Evolutionary conservation across 2,888 invertebrate species (phyloP).

Genomic region (Diogma glabrata): DNA sequence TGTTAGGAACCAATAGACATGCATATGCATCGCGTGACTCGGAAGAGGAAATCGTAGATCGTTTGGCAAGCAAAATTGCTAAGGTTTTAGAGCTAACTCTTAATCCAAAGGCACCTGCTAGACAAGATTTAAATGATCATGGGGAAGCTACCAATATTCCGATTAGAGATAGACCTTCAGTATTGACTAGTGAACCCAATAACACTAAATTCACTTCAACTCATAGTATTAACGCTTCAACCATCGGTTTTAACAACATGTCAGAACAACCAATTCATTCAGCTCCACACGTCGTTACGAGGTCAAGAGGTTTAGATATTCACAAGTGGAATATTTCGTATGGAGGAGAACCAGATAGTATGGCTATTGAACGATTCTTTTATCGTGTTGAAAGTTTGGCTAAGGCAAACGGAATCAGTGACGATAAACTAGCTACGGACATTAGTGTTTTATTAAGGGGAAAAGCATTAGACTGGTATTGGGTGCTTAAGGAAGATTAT

Average conservation of each 20-base stretch:
- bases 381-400: background rate
- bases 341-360: background rate
- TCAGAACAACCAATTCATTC: no score
- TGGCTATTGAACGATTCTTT: background rate
- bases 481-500: background rate
- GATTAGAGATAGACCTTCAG: no score
- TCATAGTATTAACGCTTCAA: no score
- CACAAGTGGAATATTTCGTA: background rate
- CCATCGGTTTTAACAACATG: no score
- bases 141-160: no score
- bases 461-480: background rate
- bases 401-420: background rate
- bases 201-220: no score
- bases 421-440: background rate
- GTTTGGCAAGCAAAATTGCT: background rate
- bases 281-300: no score
- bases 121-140: no score
- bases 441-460: background rate
- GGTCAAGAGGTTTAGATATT: background rate
- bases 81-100: background rate
- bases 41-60: background rate
- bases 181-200: no score
- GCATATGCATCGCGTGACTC: background rate
- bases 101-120: background rate
- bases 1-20: background rate